These are phyloP conservation scores for Eurosta solidaginis DNA, from an alignment of 1,140 invertebrate genomes.

Conservation along the genomic window DNA sequence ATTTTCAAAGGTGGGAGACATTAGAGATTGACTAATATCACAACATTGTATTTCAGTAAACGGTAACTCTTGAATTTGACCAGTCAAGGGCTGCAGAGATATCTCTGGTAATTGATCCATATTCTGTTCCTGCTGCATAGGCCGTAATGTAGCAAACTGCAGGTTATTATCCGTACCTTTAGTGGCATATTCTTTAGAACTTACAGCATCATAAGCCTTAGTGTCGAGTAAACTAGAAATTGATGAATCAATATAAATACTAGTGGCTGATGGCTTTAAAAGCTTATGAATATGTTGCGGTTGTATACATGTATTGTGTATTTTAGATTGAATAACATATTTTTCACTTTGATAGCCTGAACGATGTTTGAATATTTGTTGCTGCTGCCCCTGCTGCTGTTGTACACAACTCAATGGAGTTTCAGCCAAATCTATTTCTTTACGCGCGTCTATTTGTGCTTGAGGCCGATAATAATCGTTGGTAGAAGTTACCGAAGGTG, in stretches of 20 bases:
- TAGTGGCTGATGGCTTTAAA: background rate
- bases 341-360: background rate
- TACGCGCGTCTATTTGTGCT: background rate
- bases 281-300: background rate
- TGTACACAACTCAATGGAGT: background rate
- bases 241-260: slow-evolving; percentile 41
- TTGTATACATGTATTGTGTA: background rate
- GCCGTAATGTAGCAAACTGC: background rate
- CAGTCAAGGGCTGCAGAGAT: background rate
- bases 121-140: background rate
- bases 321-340: background rate
- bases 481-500: background rate
- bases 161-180: background rate
- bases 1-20: slow-evolving; percentile 50
- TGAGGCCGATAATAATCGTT: background rate
- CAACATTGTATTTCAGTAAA: slow-evolving; percentile 68
- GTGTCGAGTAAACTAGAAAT: slow-evolving; percentile 51
- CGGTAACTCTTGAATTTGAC: background rate
- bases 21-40: slow-evolving; percentile 70
- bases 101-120: background rate
- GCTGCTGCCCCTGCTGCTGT: slow-evolving; percentile 30
- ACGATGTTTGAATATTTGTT: slow-evolving; percentile 29
- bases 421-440: background rate
- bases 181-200: background rate
- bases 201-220: slow-evolving; percentile 34